A percentile compares a stretch with the other conserved stretches of the same genome.
These are phyloP conservation scores for Athrips mouffetella DNA, from an alignment of 2,888 invertebrate genomes.

Conservation along the genomic window DNA sequence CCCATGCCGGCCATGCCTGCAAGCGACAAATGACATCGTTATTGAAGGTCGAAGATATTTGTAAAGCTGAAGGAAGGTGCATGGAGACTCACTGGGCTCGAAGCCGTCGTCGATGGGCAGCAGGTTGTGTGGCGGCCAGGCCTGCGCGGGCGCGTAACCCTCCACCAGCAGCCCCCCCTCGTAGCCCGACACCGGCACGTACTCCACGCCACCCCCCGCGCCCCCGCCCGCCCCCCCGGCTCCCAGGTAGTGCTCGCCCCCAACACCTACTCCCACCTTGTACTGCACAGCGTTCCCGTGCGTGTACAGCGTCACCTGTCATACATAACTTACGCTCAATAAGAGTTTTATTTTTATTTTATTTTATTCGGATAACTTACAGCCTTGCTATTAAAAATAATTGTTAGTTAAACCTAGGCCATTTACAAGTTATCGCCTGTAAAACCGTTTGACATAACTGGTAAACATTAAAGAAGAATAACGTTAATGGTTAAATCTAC, in stretches of 20 bases:
- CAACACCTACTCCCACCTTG: constrained; percentile 48
- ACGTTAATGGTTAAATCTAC: no score
- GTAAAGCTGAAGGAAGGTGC: neutral
- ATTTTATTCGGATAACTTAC: no score
- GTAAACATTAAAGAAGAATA: no score
- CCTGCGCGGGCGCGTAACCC: constrained; percentile 60
- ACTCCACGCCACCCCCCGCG: constrained; percentile 55
- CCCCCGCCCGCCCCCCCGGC: constrained; percentile 35
- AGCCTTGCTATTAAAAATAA: no score
- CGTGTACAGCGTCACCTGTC: constrained; percentile 79
- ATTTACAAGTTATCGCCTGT: no score
- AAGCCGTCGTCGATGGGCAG: constrained; percentile 70
- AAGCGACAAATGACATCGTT: neutral
- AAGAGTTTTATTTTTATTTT: no score
- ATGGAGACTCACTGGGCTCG: constrained; percentile 63
- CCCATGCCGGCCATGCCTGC: constrained; percentile 71
- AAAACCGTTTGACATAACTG: no score
- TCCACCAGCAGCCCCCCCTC: constrained; percentile 68
- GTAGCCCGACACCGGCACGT: constrained; percentile 70
- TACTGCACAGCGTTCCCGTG: constrained; percentile 76
- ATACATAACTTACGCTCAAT: no score
- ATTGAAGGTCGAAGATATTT: neutral
- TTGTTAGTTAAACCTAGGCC: no score
- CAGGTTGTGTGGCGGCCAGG: constrained; percentile 68
- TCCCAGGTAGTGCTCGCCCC: constrained; percentile 59